Percentiles rank a stretch among this genome's conserved stretches.
Conservation (phyloP, 2,797 vertebrate genomes). For the Semotilus atromaculatus region DNA sequence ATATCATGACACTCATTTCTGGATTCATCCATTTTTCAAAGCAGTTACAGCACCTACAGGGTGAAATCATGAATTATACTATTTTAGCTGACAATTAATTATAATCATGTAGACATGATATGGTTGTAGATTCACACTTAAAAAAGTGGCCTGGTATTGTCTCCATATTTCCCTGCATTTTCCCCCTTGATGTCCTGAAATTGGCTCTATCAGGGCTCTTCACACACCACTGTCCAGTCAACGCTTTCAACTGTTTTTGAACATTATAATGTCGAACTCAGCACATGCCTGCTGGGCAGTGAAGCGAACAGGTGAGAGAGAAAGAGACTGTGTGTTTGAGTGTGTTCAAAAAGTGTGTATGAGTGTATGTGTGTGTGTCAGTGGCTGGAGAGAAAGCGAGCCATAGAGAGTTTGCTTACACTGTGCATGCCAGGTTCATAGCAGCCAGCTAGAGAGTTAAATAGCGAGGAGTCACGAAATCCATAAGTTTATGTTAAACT, state of each 20-base stretch:
- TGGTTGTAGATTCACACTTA: conserved; percentile 15
- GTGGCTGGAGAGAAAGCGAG: conserved; percentile 54
- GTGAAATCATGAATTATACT: background rate
- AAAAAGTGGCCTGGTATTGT: conserved; percentile 17
- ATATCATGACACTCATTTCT: background rate
- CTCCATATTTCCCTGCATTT: conserved; percentile 1
- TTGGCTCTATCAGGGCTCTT: conserved; percentile 35
- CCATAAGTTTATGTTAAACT: background rate
- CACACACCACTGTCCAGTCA: conserved; percentile 55
- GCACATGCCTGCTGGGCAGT: conserved; percentile 80
- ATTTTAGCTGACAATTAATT: conserved; percentile 7
- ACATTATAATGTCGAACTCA: conserved; percentile 82
- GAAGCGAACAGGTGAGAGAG: conserved; percentile 78
- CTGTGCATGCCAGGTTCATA: conserved; percentile 49
- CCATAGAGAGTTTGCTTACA: conserved; percentile 60
- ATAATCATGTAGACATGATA: background rate
- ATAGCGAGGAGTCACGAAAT: conserved; percentile 32
- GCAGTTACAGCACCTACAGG: background rate
- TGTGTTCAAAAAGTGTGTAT: conserved; percentile 57
- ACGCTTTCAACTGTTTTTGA: conserved; percentile 75
- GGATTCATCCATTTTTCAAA: background rate
- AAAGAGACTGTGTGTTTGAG: conserved; percentile 51
- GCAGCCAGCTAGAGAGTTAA: conserved; percentile 41
- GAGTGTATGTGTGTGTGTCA: conserved; percentile 52
- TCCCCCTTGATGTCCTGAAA: conserved; percentile 36